A percentile compares a stretch with the other conserved stretches of the same genome.
These are phyloP conservation scores for Prosapia bicincta DNA, from an alignment of 2,888 invertebrate genomes.

Conservation along the genomic window DNA sequence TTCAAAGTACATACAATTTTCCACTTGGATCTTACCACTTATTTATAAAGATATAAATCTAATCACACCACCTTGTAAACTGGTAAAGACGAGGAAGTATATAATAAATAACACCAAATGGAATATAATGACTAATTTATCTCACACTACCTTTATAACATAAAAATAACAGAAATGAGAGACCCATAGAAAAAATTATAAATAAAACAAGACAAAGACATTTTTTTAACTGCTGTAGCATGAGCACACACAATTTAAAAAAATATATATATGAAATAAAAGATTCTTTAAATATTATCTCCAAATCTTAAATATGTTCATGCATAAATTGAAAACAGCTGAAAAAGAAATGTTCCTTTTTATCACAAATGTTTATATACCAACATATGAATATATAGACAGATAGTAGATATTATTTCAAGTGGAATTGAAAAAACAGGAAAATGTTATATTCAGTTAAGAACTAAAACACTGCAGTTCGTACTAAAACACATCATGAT, in stretches of 20 bases:
- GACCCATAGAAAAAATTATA: not conserved
- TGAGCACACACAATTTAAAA: not conserved
- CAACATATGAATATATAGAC: not conserved
- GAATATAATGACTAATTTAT: not conserved
- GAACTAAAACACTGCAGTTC: not conserved
- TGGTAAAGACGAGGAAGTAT: not conserved
- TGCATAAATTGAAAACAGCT: not conserved
- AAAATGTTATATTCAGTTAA: not conserved
- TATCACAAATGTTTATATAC: not conserved
- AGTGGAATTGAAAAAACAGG: not conserved
- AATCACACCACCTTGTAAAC: no score
- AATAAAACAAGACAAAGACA: not conserved
- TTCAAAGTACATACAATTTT: no score
- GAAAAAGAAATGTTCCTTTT: not conserved
- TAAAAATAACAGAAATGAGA: not conserved
- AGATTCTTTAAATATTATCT: not conserved
- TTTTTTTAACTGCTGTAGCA: not conserved
- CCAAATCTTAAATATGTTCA: not conserved
- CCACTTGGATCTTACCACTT: no score
- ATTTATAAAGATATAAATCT: no score
- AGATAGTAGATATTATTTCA: not conserved
- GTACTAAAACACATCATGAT: not conserved
- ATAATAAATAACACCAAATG: not conserved
- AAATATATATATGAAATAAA: not conserved
- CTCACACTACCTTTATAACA: not conserved